Evolutionary conservation across 2,888 invertebrate species (phyloP).

Genomic region (Sericinus montela): DNA sequence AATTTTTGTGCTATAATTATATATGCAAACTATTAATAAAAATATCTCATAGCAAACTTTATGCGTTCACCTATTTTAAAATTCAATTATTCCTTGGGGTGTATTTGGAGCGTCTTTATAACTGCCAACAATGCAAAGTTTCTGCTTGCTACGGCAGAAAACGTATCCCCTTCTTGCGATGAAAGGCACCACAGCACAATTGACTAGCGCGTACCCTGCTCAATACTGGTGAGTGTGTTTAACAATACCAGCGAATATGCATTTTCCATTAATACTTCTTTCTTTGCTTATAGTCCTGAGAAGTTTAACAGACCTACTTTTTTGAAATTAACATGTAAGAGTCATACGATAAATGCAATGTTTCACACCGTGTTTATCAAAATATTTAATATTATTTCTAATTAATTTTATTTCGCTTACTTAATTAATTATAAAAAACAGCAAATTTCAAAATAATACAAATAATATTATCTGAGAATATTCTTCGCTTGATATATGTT

Average conservation of each 20-base stretch:
- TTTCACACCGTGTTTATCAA: too few species aligned
- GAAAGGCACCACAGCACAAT: constrained; percentile 4
- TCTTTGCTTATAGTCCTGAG: constrained; percentile 1
- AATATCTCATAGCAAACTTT: neutral
- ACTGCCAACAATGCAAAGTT: neutral
- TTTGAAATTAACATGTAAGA: neutral
- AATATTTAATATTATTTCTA: too few species aligned
- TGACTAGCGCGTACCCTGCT: neutral
- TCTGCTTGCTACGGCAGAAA: neutral
- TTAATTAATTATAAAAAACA: too few species aligned
- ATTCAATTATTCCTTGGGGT: neutral
- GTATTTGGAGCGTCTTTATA: neutral
- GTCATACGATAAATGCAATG: too few species aligned
- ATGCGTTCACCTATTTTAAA: neutral
- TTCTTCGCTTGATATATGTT: too few species aligned
- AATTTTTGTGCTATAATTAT: too few species aligned
- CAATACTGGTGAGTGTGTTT: neutral
- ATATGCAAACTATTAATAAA: too few species aligned
- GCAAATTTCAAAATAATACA: too few species aligned
- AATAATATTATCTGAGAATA: too few species aligned
- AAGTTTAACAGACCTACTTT: constrained; percentile 2
- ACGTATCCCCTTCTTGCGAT: neutral
- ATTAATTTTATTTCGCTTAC: too few species aligned
- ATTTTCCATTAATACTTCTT: constrained; percentile 8
- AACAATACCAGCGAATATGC: constrained; percentile 10